Evolutionary conservation across 2,797 vertebrate genomes (phyloP).

Genomic region (Fringilla coelebs): DNA sequence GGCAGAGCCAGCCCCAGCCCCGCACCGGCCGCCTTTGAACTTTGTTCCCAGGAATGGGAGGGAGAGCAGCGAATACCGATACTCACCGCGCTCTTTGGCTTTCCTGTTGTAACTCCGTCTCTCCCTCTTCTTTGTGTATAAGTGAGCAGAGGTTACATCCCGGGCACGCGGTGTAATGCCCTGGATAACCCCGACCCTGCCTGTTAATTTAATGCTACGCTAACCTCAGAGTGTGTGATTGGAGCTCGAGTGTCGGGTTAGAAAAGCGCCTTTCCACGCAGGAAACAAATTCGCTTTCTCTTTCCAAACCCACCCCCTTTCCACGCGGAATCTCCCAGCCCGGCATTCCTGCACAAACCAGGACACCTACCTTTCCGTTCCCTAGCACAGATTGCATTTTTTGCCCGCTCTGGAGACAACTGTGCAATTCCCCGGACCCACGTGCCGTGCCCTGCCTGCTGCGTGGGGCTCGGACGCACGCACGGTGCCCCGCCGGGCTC

Average conservation of each 20-base stretch:
- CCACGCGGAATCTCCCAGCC: neutral
- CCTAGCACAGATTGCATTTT: neutral
- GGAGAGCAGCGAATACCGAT: constrained; percentile 12
- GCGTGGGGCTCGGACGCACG: neutral
- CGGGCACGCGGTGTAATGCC: constrained; percentile 3
- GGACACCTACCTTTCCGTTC: neutral
- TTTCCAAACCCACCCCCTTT: neutral
- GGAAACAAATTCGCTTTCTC: neutral
- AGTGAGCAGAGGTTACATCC: constrained; percentile 23
- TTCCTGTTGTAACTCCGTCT: constrained; percentile 25
- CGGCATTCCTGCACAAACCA: neutral
- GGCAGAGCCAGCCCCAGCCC: neutral
- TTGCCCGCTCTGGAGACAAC: neutral
- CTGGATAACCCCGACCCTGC: constrained; percentile 24
- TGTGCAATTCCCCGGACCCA: neutral
- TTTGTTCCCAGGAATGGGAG: neutral
- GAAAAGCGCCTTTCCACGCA: neutral
- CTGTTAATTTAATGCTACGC: constrained; percentile 31
- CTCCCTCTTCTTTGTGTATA: constrained; percentile 37
- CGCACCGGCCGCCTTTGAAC: neutral
- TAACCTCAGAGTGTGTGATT: constrained; percentile 12
- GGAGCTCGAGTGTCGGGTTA: neutral
- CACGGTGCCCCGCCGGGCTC: neutral
- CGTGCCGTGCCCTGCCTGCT: neutral
- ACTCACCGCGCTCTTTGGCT: constrained; percentile 52